Percentiles rank a stretch among this genome's conserved stretches.
Conservation (phyloP, 2,888 invertebrate genomes). For the Magallana nippona region DNA sequence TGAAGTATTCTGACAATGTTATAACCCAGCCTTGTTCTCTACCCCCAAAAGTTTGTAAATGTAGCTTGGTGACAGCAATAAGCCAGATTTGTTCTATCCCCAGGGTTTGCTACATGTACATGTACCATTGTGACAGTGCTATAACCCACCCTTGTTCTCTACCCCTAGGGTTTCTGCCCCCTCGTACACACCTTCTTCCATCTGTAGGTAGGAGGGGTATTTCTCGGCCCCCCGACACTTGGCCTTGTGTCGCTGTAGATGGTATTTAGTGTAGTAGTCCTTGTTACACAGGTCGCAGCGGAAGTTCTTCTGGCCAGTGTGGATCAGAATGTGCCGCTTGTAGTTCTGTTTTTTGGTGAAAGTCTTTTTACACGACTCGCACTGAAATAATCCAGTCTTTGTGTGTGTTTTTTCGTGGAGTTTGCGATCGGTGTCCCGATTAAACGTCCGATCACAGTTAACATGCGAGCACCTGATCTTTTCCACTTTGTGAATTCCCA, state of each 20-base stretch:
- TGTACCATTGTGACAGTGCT: too few species aligned
- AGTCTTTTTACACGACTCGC: conserved; percentile 67
- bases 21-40: too few species aligned
- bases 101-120: too few species aligned
- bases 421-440: conserved; percentile 69
- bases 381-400: conserved; percentile 66
- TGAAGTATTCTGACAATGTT: too few species aligned
- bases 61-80: too few species aligned
- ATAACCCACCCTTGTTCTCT: neutral
- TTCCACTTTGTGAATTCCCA: conserved; percentile 71
- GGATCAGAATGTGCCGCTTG: conserved; percentile 72
- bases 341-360: conserved; percentile 73
- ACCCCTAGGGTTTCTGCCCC: neutral
- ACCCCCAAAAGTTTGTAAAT: too few species aligned
- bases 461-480: conserved; percentile 66
- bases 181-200: neutral
- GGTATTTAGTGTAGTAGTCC: conserved; percentile 71
- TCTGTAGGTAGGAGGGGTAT: neutral
- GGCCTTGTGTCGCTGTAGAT: conserved; percentile 69
- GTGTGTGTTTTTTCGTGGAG: conserved; percentile 74
- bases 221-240: conserved; percentile 56
- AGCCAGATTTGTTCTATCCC: too few species aligned
- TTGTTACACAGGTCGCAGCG: conserved; percentile 69
- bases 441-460: conserved; percentile 69
- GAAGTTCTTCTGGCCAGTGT: conserved; percentile 69